Base-by-base conservation (phyloP, 2,888 invertebrate species). In the Sinodicranocentrus sp. region DNA sequence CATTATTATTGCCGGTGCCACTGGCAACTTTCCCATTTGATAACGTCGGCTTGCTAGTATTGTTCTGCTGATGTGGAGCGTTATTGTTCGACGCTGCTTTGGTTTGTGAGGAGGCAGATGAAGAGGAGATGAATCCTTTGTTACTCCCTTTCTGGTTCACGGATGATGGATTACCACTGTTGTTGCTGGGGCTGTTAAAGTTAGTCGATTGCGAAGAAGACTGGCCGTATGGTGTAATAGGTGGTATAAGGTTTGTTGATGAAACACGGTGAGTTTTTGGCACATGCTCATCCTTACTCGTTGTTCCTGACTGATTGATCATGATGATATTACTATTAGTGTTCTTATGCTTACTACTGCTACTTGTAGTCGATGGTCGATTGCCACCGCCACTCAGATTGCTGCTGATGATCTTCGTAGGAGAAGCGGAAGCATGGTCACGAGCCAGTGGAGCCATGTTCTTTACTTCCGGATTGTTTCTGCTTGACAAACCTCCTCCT, bases 291-390 rank as follows among this genome's bases (percentile, higher is more conserved):
- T 80, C 80, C 23, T 80, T 80, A 48, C 48, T 48, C 73, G 80
- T 79, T 79, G 72, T 39, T 65, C 79, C 79, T 72, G 79, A 79
- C 70, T 79, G 82, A 82, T 79, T 79, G 79, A 84, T 79, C 84
- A 79, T 73, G 59, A 68, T 78, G 73, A 77, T 84, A 61, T 67
- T 84, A 84, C 78, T 84, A 25, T 73, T 78, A 61, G 52, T 61
- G 67, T 70, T 70, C 65, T 72, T 83, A 67, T 28, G 70, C 65
- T 73, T 84, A 28, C 57, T 68, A 39, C 48, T 57, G 15, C 44
- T 61, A 48, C 44, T 72, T 28, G 63, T 63, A 39, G 17, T 52
- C 2, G 71, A 65, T 48, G 63, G 52, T 72, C 79, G 79, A 72
- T 54, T 79, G 39, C 71, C 43, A 54, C 72, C 54, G 67, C 39